Evolutionary conservation across 1,140 invertebrate genomes (phyloP).

Genomic region (Zelostemma sp.): DNA sequence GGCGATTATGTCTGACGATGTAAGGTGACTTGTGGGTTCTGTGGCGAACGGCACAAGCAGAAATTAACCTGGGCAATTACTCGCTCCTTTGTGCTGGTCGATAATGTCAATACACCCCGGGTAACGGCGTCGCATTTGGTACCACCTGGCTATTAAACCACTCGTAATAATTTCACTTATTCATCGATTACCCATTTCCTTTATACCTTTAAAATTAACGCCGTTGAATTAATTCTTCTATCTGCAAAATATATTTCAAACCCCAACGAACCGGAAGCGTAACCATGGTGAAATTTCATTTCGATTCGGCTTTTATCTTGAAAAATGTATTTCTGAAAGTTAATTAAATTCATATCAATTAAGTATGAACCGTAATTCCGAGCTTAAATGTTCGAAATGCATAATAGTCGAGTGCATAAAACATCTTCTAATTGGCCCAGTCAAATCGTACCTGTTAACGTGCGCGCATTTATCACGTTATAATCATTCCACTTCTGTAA

Average conservation of each 20-base stretch:
- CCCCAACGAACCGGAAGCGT: too few relatives aligned
- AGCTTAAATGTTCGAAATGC: neutral
- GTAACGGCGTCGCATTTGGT: slow-evolving; percentile 32
- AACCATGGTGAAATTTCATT: too few relatives aligned
- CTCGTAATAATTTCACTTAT: slow-evolving; percentile 8
- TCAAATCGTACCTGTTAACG: slow-evolving; percentile 2
- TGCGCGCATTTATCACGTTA: neutral
- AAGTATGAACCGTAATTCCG: neutral
- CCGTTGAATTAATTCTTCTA: neutral
- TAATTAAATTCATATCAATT: neutral
- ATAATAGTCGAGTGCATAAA: neutral
- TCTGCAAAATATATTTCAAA: neutral
- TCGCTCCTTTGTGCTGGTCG: slow-evolving; percentile 45
- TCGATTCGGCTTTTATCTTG: neutral
- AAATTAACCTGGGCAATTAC: slow-evolving; percentile 54
- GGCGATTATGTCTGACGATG: slow-evolving; percentile 31
- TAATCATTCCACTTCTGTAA: neutral
- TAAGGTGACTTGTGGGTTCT: slow-evolving; percentile 41
- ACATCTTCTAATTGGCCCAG: neutral
- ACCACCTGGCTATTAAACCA: slow-evolving; percentile 24
- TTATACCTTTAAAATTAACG: neutral
- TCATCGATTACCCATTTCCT: neutral
- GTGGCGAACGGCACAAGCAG: slow-evolving; percentile 43
- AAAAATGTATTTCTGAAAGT: too few relatives aligned
- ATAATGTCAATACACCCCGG: slow-evolving; percentile 47